Conservation (phyloP, 2,113 vertebrate genomes). For the Mesocricetus auratus region DNA sequence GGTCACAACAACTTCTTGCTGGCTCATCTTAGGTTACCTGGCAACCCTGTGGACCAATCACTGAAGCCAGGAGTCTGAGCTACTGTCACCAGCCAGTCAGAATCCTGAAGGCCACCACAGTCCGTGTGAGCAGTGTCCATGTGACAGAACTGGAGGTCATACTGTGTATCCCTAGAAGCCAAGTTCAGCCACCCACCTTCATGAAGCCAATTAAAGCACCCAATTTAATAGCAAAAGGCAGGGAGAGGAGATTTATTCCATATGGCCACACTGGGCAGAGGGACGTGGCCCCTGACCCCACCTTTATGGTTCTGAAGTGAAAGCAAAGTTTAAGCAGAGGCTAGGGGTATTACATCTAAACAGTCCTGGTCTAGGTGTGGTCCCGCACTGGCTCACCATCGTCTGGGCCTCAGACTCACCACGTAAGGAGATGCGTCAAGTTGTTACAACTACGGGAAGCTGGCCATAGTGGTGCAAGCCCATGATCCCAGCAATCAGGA, state of each 20-base stretch:
- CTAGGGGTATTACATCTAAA: background rate
- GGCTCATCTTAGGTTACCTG: background rate
- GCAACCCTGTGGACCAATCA: background rate
- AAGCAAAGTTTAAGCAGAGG: background rate
- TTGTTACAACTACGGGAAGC: background rate
- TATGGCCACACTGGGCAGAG: background rate
- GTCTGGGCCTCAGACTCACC: background rate
- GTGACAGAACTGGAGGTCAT: background rate
- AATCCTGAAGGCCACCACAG: background rate
- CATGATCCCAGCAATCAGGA: background rate
- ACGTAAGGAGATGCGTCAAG: background rate
- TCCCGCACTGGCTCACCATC: no score
- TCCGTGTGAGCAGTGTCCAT: background rate
- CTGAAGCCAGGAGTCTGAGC: background rate
- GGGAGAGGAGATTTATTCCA: background rate
- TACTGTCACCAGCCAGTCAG: background rate
- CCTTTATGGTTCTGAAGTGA: background rate
- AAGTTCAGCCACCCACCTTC: background rate
- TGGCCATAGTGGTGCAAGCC: accelerated
- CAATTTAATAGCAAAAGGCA: background rate
- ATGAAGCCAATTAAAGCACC: background rate
- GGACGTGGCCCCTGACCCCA: background rate
- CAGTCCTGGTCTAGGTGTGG: background rate
- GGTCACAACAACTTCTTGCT: background rate
- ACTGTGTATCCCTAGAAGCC: background rate